Evolutionary conservation across 2,113 vertebrate genomes (phyloP).

Genomic region (Eurystomus gularis): DNA sequence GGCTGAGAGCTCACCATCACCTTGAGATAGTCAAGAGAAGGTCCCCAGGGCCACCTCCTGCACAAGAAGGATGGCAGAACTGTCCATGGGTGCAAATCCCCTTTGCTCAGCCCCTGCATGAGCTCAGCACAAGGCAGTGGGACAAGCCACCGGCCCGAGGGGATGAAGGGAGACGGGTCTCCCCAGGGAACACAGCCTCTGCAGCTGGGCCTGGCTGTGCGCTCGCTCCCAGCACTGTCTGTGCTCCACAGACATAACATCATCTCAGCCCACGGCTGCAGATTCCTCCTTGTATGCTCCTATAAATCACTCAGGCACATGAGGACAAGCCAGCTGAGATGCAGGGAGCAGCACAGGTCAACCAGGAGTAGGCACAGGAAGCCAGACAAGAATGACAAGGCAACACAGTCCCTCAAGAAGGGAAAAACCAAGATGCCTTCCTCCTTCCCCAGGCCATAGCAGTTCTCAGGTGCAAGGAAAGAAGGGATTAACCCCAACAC

Average conservation of each 20-base stretch:
- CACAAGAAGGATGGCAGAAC: not conserved
- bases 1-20: not conserved
- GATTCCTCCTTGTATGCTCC: not conserved
- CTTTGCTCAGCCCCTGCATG: not conserved
- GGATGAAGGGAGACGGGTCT: accelerated
- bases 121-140: not conserved
- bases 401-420: not conserved
- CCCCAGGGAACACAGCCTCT: not conserved
- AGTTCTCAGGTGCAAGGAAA: not conserved
- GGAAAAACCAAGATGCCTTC: not conserved
- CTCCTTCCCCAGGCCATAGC: not conserved
- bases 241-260: slow-evolving; percentile 49
- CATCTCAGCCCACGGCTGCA: slow-evolving; percentile 41
- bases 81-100: not conserved
- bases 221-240: not conserved
- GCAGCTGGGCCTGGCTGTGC: slow-evolving; percentile 53
- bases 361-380: not conserved
- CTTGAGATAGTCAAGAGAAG: not conserved
- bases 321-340: not conserved
- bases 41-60: not conserved
- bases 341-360: not conserved
- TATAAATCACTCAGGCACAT: not conserved
- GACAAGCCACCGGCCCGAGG: accelerated
- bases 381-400: not conserved
- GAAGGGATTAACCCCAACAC: not conserved